These are phyloP conservation scores for Lordiphosa fenestrarum DNA, from an alignment of 2,888 invertebrate genomes.

Conservation along the genomic window DNA sequence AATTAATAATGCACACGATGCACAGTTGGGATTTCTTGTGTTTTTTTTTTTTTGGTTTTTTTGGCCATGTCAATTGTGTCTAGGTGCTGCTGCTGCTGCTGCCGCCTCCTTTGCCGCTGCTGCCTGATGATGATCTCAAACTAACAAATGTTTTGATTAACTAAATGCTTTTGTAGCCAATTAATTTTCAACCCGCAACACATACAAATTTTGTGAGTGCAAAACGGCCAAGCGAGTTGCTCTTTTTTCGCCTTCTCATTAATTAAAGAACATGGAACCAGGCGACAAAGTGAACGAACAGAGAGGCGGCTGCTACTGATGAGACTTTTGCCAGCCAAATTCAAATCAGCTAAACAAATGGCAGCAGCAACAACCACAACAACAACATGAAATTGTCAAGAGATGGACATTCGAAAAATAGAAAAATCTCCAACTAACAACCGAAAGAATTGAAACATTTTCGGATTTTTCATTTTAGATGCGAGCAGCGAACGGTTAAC, in stretches of 20 bases:
- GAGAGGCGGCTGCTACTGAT: slow-evolving; percentile 19
- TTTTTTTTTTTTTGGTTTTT: slow-evolving; percentile 1
- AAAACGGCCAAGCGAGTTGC: slow-evolving; percentile 2
- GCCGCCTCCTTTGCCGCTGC: neutral
- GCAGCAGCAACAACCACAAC: slow-evolving; percentile 35
- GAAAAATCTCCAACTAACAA: slow-evolving; percentile 70
- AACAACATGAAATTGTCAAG: slow-evolving; percentile 60
- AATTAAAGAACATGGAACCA: slow-evolving; percentile 41
- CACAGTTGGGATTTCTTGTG: slow-evolving; percentile 17
- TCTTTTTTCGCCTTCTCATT: slow-evolving; percentile 26
- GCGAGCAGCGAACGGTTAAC: slow-evolving; percentile 77
- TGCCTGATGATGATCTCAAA: slow-evolving; percentile 34
- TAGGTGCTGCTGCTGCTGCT: slow-evolving; percentile 16
- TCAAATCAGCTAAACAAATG: slow-evolving; percentile 66
- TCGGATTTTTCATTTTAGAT: slow-evolving; percentile 76
- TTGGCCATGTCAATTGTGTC: slow-evolving; percentile 53
- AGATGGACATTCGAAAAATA: slow-evolving; percentile 75
- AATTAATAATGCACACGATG: slow-evolving; percentile 66
- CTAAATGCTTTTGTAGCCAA: slow-evolving; percentile 64
- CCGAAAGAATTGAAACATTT: slow-evolving; percentile 74
- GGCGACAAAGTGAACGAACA: slow-evolving; percentile 30
- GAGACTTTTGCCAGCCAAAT: slow-evolving; percentile 20
- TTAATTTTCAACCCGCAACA: slow-evolving; percentile 44
- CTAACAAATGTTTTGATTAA: slow-evolving; percentile 70
- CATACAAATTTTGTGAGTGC: slow-evolving; percentile 51